A percentile compares a stretch with the other conserved stretches of the same genome.
Conservation (phyloP, 2,888 invertebrate species). For the Tipula unca region DNA sequence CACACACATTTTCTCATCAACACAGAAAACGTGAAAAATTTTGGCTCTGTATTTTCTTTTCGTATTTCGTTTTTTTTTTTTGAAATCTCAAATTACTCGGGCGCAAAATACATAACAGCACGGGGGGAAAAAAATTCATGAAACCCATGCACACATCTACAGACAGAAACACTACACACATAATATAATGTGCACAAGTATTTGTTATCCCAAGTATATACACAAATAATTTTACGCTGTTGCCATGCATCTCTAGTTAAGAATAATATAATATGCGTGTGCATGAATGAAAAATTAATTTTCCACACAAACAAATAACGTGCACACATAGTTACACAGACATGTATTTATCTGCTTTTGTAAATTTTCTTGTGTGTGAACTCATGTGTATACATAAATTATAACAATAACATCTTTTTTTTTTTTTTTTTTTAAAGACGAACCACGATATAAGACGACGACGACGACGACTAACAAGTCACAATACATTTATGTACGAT, state of each 20-base stretch:
- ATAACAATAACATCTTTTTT: too few species aligned
- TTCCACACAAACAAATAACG: not conserved
- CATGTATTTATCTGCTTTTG: too few species aligned
- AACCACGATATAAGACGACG: not conserved
- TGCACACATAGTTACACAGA: not conserved
- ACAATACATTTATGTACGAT: not conserved
- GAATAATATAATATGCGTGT: not conserved
- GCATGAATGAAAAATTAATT: not conserved
- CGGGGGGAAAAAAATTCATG: not conserved
- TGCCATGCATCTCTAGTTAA: not conserved
- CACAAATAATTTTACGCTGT: not conserved
- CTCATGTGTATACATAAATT: not conserved
- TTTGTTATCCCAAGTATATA: not conserved
- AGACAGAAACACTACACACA: not conserved
- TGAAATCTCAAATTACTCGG: not conserved
- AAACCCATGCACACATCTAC: not conserved
- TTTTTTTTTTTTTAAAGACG: not conserved
- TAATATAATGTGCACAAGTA: not conserved
- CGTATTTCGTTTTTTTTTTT: not conserved
- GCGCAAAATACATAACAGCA: not conserved
- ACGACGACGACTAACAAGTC: not conserved
- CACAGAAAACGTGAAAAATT: not conserved
- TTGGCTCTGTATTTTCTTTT: not conserved
- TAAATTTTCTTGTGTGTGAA: not conserved
- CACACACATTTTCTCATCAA: not conserved